phyloP scores from a whole-genome alignment of 2,113 vertebrate genomes.

The Hippopotamus amphibius region DNA sequence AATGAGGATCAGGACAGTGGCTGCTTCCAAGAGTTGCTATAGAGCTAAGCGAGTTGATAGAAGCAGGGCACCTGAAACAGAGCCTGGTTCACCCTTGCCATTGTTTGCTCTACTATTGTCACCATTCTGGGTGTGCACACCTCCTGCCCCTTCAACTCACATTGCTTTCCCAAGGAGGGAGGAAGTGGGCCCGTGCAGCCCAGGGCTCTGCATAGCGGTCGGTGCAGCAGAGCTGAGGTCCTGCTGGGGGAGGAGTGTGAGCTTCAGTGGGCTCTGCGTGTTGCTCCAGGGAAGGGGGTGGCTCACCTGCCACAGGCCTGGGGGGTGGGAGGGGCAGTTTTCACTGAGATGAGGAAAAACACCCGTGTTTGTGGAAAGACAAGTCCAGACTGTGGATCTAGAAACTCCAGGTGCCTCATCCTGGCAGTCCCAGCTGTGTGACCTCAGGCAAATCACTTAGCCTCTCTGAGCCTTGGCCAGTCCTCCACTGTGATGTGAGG shows the following conservation, averaged over 20 bases:
- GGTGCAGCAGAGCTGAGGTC: not conserved
- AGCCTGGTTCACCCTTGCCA: not conserved
- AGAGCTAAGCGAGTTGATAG: not conserved
- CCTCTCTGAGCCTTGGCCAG: not conserved
- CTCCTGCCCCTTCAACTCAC: not conserved
- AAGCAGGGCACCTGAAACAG: not conserved
- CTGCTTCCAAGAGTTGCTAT: not conserved
- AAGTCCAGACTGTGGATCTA: not conserved
- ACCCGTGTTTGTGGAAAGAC: accelerated
- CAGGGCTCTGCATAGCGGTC: not conserved
- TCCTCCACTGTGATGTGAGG: not conserved
- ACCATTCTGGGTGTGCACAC: too few relatives aligned
- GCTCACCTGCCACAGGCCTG: not conserved
- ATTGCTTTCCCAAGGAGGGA: not conserved
- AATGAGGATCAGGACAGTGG: accelerated
- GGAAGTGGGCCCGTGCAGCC: not conserved
- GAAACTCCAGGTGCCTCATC: not conserved
- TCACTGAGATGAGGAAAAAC: not conserved
- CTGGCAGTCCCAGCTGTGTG: not conserved
- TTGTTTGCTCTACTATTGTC: not conserved
- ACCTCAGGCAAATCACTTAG: not conserved
- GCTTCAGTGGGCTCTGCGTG: not conserved
- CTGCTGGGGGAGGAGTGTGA: not conserved
- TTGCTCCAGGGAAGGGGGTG: not conserved
- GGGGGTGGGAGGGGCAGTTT: not conserved